These are phyloP conservation scores for Melinopterus prodromus DNA, from an alignment of 2,888 invertebrate species.

Conservation along the genomic window DNA sequence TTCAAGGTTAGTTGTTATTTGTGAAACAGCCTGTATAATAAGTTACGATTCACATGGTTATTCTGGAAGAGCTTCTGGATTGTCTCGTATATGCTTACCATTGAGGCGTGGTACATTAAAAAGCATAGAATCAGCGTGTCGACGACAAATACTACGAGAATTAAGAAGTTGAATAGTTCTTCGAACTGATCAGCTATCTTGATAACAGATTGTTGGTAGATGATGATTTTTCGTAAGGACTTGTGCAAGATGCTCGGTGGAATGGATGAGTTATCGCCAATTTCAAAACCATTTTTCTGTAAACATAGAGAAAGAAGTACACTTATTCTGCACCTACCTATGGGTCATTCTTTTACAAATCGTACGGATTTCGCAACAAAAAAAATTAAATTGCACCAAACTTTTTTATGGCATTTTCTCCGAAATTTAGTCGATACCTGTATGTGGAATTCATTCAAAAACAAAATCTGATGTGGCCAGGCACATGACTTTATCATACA, in stretches of 20 bases:
- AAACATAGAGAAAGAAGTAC: too few relatives aligned
- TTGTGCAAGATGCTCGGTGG: background rate
- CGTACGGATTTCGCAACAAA: too few relatives aligned
- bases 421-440: too few relatives aligned
- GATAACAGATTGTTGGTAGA: conserved; percentile 37
- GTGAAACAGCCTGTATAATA: background rate
- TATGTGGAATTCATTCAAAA: too few relatives aligned
- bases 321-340: too few relatives aligned
- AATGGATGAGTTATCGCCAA: conserved; percentile 9
- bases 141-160: conserved; percentile 25
- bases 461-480: too few relatives aligned
- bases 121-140: conserved; percentile 7
- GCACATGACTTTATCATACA: too few relatives aligned
- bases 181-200: conserved; percentile 36
- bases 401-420: too few relatives aligned
- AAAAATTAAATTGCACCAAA: too few relatives aligned
- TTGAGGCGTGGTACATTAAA: conserved; percentile 22
- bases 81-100: background rate
- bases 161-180: conserved; percentile 35
- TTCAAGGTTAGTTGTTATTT: background rate
- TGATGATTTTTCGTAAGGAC: conserved; percentile 21
- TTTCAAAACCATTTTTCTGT: background rate
- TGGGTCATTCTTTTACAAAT: too few relatives aligned
- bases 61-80: background rate
- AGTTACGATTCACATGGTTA: background rate